Evolutionary conservation across 1,140 invertebrate species (phyloP).

Genomic region (Pseudachorutes palmiensis): DNA sequence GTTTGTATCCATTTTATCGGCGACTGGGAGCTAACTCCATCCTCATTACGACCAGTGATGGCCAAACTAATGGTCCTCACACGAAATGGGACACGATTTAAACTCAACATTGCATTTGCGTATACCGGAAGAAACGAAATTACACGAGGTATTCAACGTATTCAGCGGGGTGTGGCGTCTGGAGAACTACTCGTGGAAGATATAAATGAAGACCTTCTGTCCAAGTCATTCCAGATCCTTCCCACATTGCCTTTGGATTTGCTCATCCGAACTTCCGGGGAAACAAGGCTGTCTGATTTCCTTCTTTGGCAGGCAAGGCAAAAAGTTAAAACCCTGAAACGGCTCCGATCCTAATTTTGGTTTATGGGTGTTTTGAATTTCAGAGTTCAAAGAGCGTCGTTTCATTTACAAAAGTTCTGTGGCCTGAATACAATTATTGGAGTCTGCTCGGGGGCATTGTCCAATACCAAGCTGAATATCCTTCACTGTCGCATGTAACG

Average conservation of each 20-base stretch:
- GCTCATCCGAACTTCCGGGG: conserved; percentile 91
- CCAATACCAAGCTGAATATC: conserved; percentile 46
- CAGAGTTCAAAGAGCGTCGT: conserved; percentile 63
- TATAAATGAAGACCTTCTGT: conserved; percentile 68
- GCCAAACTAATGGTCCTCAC: conserved; percentile 70
- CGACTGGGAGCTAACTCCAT: conserved; percentile 68
- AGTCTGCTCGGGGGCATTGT: conserved; percentile 74
- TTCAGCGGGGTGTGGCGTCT: conserved; percentile 53
- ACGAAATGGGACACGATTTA: conserved; percentile 67
- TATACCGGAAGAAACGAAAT: conserved; percentile 88
- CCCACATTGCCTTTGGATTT: conserved; percentile 71
- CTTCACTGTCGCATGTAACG: no score
- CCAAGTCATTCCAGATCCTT: conserved; percentile 67
- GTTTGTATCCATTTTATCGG: conserved; percentile 83
- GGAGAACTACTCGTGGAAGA: conserved; percentile 53
- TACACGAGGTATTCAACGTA: conserved; percentile 57
- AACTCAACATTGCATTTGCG: conserved; percentile 80
- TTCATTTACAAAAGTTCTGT: conserved; percentile 70
- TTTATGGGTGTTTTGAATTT: neutral
- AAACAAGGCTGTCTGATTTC: conserved; percentile 90
- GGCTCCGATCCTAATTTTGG: neutral
- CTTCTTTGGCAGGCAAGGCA: conserved; percentile 67
- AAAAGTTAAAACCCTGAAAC: neutral
- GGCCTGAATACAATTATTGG: conserved; percentile 90
- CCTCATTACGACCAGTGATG: conserved; percentile 64